Base-by-base conservation (phyloP, 2,888 invertebrate species). In the Cosmia trapezina region DNA sequence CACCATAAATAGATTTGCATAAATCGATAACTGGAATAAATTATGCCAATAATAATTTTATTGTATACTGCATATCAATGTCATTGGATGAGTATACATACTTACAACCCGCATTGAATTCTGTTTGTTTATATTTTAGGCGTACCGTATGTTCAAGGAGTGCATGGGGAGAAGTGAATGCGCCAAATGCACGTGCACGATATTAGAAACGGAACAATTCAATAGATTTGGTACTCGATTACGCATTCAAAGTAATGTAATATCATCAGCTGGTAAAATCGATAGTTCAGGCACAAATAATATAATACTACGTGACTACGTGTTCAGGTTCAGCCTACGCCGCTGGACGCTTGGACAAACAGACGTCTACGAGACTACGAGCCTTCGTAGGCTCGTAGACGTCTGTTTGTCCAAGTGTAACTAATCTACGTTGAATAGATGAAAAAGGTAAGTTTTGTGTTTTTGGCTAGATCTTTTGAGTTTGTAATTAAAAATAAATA, bases 141-240 rank as follows among this genome's bases (percentile, higher is more conserved):
- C 45, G 53, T 22, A 65, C 45, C 77, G 41, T 41, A 62, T 78
- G 53, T 78, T 78, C 37, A 57, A 66, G 53, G 64, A 78, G 64
- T 65, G 81, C 61, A 67, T 56, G 64, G 81, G 73, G 78, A 43
- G 71, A 71, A 76, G 69, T 73, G 71, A 81, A 81, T 76, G 47
- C 80, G 77, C 73, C 59, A 84, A 86, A 84, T 80, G 80, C 85
- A 86, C 84, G 85, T 85, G 86, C 77, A 76, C 47, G 77, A 37
- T 76, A 69, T 71, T 66, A 33, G 43, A 77, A 81, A 62, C 28
- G 33, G 56, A 80, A 53, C 19, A 41, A 66, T 69, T 77, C 73
- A 80, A 74, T 70, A 51, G 70, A 22, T 71, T 73, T 56, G 53
- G 71, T 83, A 73, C 54, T 76, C 65, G 56, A 54, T 71, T 54